Percentiles rank a stretch among this genome's conserved stretches.
Evolutionary conservation across 1,140 invertebrate genomes (phyloP).

Genomic region (Atopsyche davidsoni): DNA sequence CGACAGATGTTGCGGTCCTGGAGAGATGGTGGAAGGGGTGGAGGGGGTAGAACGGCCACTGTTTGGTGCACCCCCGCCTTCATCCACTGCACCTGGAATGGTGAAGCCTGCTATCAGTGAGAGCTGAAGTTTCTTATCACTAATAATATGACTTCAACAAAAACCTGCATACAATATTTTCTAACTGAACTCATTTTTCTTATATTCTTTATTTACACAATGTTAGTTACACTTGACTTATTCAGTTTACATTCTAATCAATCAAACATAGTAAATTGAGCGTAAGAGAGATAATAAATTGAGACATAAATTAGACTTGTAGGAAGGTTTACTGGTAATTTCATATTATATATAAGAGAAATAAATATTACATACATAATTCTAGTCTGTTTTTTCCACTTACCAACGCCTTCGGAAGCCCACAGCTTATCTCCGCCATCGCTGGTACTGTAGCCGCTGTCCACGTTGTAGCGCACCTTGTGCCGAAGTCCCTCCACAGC

Average conservation of each 20-base stretch:
- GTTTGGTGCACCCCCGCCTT: conserved; percentile 23
- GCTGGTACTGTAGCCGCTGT: conserved; percentile 80
- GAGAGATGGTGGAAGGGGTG: conserved; percentile 45
- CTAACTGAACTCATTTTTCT: too few species aligned
- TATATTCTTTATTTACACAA: too few species aligned
- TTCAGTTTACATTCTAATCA: too few species aligned
- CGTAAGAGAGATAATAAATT: not conserved
- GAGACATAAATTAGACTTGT: not conserved
- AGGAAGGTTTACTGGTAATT: not conserved
- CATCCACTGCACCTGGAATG: conserved; percentile 19
- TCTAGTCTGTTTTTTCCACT: too few species aligned
- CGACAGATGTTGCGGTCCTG: conserved; percentile 37
- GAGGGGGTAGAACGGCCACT: conserved; percentile 45
- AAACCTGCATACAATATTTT: too few species aligned
- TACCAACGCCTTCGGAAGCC: conserved; percentile 69
- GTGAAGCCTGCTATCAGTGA: too few species aligned
- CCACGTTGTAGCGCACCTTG: conserved; percentile 67
- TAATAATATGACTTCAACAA: too few species aligned
- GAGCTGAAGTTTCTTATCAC: too few species aligned
- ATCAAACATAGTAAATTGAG: too few species aligned
- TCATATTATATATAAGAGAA: conserved; percentile 11
- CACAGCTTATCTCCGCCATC: conserved; percentile 78
- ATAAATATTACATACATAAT: too few species aligned
- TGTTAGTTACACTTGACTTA: too few species aligned
- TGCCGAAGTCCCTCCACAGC: conserved; percentile 43